Percentiles rank a stretch among this genome's conserved stretches.
Conservation (phyloP, 1,140 invertebrate species). For the Aphelinus certus region DNA sequence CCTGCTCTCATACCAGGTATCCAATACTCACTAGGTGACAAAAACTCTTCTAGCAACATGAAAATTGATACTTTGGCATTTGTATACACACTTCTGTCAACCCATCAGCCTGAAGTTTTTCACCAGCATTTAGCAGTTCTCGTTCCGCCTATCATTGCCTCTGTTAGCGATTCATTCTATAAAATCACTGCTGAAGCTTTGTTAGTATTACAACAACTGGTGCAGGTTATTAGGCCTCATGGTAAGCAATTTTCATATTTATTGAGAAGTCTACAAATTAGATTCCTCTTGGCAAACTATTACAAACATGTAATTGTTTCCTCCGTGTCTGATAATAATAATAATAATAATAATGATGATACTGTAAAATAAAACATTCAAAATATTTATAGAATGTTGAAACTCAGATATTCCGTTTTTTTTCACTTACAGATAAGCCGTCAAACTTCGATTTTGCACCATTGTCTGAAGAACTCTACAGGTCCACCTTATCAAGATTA, state of each 20-base stretch:
- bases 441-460: constrained; percentile 80
- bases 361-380: too few species aligned
- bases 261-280: too few species aligned
- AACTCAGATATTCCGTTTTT: constrained; percentile 11
- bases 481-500: constrained; percentile 84
- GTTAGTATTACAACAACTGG: constrained; percentile 91
- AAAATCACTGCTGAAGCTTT: constrained; percentile 97
- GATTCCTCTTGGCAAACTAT: not conserved
- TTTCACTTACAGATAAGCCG: constrained; percentile 60
- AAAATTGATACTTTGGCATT: constrained; percentile 98
- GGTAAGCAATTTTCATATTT: constrained; percentile 63
- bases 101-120: constrained; percentile 79
- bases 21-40: constrained; percentile 90
- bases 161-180: constrained; percentile 95
- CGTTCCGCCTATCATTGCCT: constrained; percentile 87
- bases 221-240: constrained; percentile 92
- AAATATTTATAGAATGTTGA: too few species aligned
- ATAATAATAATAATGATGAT: too few species aligned
- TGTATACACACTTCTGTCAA: constrained; percentile 85
- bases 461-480: constrained; percentile 85
- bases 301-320: too few species aligned
- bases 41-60: constrained; percentile 96
- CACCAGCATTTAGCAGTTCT: constrained; percentile 82
- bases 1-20: constrained; percentile 88
- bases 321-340: too few species aligned